Percentiles rank a stretch among this genome's conserved stretches.
phyloP scores from a whole-genome alignment of 2,797 vertebrate species.

The Gila robusta region DNA sequence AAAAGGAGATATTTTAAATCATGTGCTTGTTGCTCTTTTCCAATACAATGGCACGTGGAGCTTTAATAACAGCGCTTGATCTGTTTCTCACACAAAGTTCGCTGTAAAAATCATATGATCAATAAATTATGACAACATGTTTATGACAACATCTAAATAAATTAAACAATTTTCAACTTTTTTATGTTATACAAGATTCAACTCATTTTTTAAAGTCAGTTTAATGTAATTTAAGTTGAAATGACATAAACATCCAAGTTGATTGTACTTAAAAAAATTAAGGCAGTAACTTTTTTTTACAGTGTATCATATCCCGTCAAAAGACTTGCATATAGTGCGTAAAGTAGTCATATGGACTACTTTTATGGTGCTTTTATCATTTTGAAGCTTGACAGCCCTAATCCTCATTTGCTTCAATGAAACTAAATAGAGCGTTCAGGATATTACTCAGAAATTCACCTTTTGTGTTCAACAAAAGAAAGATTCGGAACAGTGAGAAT shows the following conservation, averaged over 20 bases:
- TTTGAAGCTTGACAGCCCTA: not conserved
- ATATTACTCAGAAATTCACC: not conserved
- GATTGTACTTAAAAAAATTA: too few relatives aligned
- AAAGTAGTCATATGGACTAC: not conserved
- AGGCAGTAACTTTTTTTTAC: too few relatives aligned
- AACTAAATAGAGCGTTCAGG: not conserved
- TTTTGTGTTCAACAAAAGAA: conserved; percentile 1
- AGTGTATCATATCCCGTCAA: not conserved
- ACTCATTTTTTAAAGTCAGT: too few relatives aligned
- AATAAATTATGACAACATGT: too few relatives aligned
- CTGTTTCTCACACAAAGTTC: conserved; percentile 4
- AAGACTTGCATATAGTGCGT: not conserved
- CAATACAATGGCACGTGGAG: not conserved
- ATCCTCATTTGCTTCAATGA: not conserved
- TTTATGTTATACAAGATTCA: too few relatives aligned
- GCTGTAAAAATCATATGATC: too few relatives aligned
- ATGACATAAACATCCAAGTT: too few relatives aligned
- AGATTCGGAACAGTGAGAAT: not conserved
- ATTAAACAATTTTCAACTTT: too few relatives aligned
- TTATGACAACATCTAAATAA: too few relatives aligned
- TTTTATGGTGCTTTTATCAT: not conserved
- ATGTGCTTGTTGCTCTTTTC: not conserved
- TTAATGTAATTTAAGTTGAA: too few relatives aligned
- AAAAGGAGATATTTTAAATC: not conserved
- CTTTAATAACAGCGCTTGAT: not conserved